Conservation (phyloP, 2,888 invertebrate genomes). For the Agriotes lineatus region DNA sequence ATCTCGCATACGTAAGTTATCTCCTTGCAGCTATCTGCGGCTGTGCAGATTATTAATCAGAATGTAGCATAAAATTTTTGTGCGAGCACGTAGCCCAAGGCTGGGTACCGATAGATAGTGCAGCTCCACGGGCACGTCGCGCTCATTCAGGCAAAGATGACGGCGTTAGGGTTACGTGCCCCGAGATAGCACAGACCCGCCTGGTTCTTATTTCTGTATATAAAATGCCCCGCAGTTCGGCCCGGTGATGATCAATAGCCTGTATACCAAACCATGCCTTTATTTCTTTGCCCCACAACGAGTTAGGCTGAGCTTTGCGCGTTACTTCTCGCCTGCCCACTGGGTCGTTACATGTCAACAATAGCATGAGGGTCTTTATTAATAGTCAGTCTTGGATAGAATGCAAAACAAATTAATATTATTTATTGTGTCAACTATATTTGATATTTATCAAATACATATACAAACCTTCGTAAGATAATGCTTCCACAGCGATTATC, state of each 20-base stretch:
- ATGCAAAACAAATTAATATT: no score
- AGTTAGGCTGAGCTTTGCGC: constrained; percentile 27
- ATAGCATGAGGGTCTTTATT: no score
- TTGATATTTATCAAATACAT: no score
- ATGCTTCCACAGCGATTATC: no score
- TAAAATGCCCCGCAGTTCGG: constrained; percentile 43
- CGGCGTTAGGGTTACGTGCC: constrained; percentile 47
- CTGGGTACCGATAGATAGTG: constrained; percentile 47
- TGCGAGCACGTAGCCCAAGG: constrained; percentile 40
- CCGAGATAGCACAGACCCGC: constrained; percentile 44
- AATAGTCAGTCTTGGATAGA: no score
- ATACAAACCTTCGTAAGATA: no score
- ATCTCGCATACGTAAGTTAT: constrained; percentile 16
- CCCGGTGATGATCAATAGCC: constrained; percentile 42
- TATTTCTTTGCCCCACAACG: constrained; percentile 30
- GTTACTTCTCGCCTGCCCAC: constrained; percentile 17
- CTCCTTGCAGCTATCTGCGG: constrained; percentile 23
- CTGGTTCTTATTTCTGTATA: constrained; percentile 47
- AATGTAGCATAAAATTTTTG: constrained; percentile 38
- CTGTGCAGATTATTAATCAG: constrained; percentile 42
- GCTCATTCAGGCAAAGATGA: constrained; percentile 47
- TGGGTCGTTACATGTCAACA: no score
- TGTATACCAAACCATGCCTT: constrained; percentile 36
- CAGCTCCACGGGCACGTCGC: constrained; percentile 43
- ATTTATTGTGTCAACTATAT: no score